Percentiles rank a stretch among this genome's conserved stretches.
Evolutionary conservation across 2,113 vertebrate species (phyloP).

Genomic region (Aythya baeri): DNA sequence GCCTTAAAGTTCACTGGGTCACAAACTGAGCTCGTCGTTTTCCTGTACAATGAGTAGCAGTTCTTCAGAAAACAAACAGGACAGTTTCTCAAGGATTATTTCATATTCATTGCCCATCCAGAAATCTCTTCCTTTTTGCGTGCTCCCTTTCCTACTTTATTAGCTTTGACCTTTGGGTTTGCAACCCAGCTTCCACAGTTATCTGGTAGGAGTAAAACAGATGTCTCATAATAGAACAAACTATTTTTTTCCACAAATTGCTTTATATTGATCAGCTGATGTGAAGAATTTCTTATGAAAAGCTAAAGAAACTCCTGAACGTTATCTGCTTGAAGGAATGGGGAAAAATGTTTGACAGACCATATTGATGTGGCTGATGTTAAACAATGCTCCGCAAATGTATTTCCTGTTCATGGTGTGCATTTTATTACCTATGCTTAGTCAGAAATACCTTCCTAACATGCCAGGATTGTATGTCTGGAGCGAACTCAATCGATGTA

Average conservation of each 20-base stretch:
- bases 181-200: neutral
- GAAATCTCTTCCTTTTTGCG: neutral
- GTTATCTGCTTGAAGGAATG: neutral
- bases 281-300: neutral
- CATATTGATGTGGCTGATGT: neutral
- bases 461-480: neutral
- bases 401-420: neutral
- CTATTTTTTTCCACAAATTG: neutral
- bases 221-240: neutral
- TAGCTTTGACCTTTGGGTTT: neutral
- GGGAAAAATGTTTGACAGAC: neutral
- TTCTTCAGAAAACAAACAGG: neutral
- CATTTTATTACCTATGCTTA: neutral
- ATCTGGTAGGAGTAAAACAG: neutral
- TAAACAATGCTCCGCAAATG: neutral
- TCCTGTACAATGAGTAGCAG: neutral
- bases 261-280: neutral
- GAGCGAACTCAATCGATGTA: neutral
- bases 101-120: neutral
- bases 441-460: neutral
- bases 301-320: neutral
- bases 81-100: neutral
- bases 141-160: neutral
- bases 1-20: neutral
- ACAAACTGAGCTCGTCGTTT: neutral